Percentiles rank a stretch among this genome's conserved stretches.
These are phyloP conservation scores for Lepidocyrtoides sp. DNA, from an alignment of 2,888 invertebrate genomes.

Conservation along the genomic window DNA sequence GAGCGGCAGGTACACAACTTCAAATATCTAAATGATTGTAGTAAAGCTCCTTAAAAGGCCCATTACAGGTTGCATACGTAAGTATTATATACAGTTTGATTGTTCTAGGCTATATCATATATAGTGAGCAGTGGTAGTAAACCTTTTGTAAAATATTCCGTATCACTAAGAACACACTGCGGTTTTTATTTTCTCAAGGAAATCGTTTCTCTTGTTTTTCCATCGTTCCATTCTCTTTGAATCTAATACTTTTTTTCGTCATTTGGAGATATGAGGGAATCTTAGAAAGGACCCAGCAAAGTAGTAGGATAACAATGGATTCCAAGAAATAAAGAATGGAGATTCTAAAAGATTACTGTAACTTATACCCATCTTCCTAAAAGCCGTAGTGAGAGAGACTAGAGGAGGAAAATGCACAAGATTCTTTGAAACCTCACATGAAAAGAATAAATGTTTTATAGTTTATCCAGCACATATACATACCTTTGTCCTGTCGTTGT, in stretches of 20 bases:
- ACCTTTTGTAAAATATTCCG: not conserved
- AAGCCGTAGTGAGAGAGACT: not conserved
- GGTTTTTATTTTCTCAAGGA: slow-evolving; percentile 59
- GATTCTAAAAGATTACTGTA: slow-evolving; percentile 69
- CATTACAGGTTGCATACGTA: not conserved
- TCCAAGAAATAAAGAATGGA: slow-evolving; percentile 67
- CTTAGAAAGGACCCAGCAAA: slow-evolving; percentile 41
- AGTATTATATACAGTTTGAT: not conserved
- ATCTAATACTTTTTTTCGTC: slow-evolving; percentile 44
- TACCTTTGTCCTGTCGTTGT: slow-evolving; percentile 77
- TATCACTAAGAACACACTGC: slow-evolving; percentile 30
- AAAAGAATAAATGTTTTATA: slow-evolving; percentile 32
- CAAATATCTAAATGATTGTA: too few relatives aligned
- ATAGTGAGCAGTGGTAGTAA: not conserved
- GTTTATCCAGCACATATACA: slow-evolving; percentile 54
- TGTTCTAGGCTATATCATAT: not conserved
- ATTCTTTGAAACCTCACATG: slow-evolving; percentile 36
- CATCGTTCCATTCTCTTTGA: slow-evolving; percentile 25
- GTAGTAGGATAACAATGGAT: slow-evolving; percentile 69
- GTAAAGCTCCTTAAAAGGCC: not conserved
- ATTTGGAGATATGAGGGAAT: slow-evolving; percentile 19
- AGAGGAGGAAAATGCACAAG: slow-evolving; percentile 53
- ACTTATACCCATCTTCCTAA: slow-evolving; percentile 62
- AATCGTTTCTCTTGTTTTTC: slow-evolving; percentile 68
- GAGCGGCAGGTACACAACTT: slow-evolving; percentile 22